Percentiles rank a stretch among this genome's conserved stretches.
Evolutionary conservation across 1,140 invertebrate species (phyloP).

Genomic region (Kradibia gibbosae): DNA sequence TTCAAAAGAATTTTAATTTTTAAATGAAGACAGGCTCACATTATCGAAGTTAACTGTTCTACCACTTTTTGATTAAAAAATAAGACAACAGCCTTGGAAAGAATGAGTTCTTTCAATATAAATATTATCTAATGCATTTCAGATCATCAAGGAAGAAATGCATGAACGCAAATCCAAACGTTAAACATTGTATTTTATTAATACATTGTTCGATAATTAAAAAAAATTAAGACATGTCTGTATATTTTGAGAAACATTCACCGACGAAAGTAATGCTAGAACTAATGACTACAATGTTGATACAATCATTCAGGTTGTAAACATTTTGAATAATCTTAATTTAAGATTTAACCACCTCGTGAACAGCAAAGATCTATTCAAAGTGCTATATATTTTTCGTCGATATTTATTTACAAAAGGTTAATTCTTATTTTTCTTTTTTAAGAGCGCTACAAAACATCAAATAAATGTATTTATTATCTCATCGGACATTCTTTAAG

Average conservation of each 20-base stretch:
- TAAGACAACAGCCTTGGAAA: constrained; percentile 2
- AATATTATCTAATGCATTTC: constrained; percentile 44
- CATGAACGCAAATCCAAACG: constrained; percentile 58
- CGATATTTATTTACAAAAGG: constrained; percentile 43
- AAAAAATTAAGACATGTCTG: constrained; percentile 39
- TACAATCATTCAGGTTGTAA: constrained; percentile 25
- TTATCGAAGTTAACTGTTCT: neutral
- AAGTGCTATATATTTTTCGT: constrained; percentile 28
- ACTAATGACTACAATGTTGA: constrained; percentile 40
- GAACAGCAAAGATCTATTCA: constrained; percentile 14
- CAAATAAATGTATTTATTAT: constrained; percentile 23
- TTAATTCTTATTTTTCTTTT: constrained; percentile 1
- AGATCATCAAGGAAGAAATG: constrained; percentile 57
- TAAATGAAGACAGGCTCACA: neutral
- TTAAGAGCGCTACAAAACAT: constrained; percentile 17
- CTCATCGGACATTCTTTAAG: constrained; percentile 14
- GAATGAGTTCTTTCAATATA: constrained; percentile 8
- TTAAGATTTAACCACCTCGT: constrained; percentile 18
- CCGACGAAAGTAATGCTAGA: constrained; percentile 18
- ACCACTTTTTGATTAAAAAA: constrained; percentile 6
- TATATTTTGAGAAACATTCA: constrained; percentile 16
- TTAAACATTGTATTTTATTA: constrained; percentile 64
- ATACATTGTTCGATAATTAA: constrained; percentile 52
- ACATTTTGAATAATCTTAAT: constrained; percentile 36
- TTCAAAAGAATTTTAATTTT: neutral